Evolutionary conservation across 2,888 invertebrate species (phyloP), one percentile per base, ranked within the genome.

Genomic region (Temnothorax unifasciatus): DNA sequence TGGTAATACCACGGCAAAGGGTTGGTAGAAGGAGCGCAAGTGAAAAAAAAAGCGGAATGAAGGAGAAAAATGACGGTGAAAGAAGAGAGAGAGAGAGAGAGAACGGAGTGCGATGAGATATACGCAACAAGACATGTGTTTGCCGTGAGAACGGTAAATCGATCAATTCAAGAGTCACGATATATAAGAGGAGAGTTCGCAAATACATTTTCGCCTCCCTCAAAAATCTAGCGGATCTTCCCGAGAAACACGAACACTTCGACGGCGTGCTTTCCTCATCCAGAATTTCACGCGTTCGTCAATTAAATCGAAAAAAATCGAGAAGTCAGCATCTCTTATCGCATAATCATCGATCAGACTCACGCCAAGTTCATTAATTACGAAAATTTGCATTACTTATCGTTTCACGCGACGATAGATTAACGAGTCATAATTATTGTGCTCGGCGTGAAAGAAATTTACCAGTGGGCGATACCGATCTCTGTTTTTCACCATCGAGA

Each of bases 61-160:
- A 79, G 68, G 50, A 68, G 21, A 34, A 29, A 25, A 15, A 63
- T 21, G 29, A 47, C 44, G 66, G 18, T 61, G 50, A 47, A 21
- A 34, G 21, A 63, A 47, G 74, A 81, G 73, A 59, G 15, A 8
- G 21, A 38, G 64, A 0, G 34, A 3, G 29, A 29, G 29, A 29
- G 29, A 73, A 82, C 13, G 41, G 5, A 13, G 0, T 15, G 44
- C 66, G 86, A 84, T 47, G 75, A 82, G 82, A 76, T 76, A 76
- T 76, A 83, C 84, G 89, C 81, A 89, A 89, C 87, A 87, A 86
- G 87, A 84, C 88, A 87, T 86, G 89, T 88, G 90, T 89, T 91
- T 90, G 83, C 86, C 76, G 85, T 83, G 83, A 85, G 85, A 79
- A 61, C 66, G 63, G 21, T 8, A 44, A 86, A 91, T 91, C 90